A percentile compares a stretch with the other conserved stretches of the same genome.
phyloP scores from a whole-genome alignment of 2,797 vertebrate species.

The Cossypha dichroa region DNA sequence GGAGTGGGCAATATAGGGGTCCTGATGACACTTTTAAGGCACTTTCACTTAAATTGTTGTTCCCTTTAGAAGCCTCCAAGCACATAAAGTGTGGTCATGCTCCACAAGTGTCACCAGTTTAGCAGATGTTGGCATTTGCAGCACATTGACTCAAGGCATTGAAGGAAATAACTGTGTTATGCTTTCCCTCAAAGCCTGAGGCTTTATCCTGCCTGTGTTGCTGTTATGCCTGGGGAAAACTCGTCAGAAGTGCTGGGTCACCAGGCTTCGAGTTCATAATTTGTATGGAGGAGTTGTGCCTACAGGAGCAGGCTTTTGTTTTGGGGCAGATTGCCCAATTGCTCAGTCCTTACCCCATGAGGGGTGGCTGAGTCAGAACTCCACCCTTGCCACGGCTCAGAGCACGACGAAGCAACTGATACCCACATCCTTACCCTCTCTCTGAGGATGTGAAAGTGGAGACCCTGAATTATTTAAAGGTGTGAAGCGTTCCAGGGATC shows the following conservation, averaged over 20 bases:
- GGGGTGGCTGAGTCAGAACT: neutral
- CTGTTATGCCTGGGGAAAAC: neutral
- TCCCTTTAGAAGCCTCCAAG: neutral
- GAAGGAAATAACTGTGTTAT: neutral
- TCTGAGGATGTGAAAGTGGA: neutral
- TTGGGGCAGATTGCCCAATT: neutral
- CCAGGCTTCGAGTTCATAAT: neutral
- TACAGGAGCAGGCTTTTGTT: neutral
- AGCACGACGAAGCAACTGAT: neutral
- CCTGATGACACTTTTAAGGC: neutral
- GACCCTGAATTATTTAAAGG: neutral
- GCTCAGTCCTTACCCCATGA: neutral
- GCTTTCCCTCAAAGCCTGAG: neutral
- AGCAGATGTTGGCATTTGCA: neutral
- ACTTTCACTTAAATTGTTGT: neutral
- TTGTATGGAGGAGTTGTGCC: neutral
- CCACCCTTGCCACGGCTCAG: rapidly evolving
- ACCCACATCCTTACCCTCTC: rapidly evolving
- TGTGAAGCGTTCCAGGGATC: neutral
- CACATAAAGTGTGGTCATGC: neutral
- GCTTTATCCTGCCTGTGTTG: neutral
- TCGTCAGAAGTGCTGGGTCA: neutral
- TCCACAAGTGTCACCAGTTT: neutral
- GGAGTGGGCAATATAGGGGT: neutral
- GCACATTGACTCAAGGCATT: neutral